Base-by-base conservation (phyloP, 2,113 vertebrate species). In the Calyptomena viridis region DNA sequence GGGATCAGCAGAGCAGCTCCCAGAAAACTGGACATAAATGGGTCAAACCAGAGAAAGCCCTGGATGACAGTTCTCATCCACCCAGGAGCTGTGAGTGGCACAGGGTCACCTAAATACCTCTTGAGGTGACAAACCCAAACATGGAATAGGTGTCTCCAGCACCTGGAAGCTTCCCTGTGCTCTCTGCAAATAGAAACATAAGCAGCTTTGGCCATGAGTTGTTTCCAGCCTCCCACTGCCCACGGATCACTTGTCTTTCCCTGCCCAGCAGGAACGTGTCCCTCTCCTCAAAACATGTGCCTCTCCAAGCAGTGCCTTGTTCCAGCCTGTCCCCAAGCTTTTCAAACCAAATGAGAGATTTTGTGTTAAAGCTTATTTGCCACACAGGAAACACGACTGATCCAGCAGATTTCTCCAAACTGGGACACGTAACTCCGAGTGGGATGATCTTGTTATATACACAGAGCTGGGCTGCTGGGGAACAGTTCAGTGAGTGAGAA, bases 21-120 rank as follows among this genome's bases (percentile, higher is more conserved):
- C 47, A 39, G 16, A 79, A 63, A 87, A 12, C 35, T 28, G 11
- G 7, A 16, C 6, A 3, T 35, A 16, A 25, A 2, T 1, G 13
- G n/a, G 17, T 56, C 37, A 69, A 85, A 21, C 4, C 58, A 27
- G 66, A 50, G 60, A 17, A 63, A 75, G 15, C 21, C 30, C 21
- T 11, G 20, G 39, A 40, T 42, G 82, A 39, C 8, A 39, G 42
- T 9, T 80, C 44, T 1, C 4, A 62, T 73, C 40, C 1, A 11
- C 5, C 31, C 31, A 14, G 52, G 55, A 80, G 40, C 39, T 30
- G 5, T 5, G 42, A 72, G 49, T 6, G 4, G 7, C 46, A 39
- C n/a, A 0, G 0, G 2, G 71, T 25, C 30, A 18, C 25, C 5
- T 49, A 12, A 50, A 8, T 33, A 9, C 25, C 0, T 1, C 58